These are phyloP conservation scores for Leucosticte australis DNA, from an alignment of 2,113 vertebrate genomes.

Conservation along the genomic window DNA sequence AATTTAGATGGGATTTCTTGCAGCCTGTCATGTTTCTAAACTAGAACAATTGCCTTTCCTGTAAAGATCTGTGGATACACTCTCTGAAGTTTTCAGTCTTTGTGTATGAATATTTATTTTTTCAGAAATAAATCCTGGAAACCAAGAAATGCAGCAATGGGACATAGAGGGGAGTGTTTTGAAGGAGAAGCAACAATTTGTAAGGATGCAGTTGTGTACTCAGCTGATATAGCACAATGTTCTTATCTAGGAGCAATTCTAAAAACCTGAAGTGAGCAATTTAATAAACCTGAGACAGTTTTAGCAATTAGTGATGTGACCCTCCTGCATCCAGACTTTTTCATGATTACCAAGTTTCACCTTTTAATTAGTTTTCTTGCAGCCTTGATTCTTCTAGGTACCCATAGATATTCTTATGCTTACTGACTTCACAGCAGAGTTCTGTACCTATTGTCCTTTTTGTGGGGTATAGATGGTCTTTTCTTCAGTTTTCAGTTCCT, in stretches of 20 bases:
- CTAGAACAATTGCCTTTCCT: background rate
- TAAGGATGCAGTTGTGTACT: background rate
- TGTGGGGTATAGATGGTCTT: background rate
- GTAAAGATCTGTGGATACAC: background rate
- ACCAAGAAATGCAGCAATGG: fast-evolving
- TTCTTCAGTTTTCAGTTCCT: background rate
- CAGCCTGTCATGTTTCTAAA: background rate
- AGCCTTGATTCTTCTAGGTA: background rate
- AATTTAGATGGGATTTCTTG: background rate
- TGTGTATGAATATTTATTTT: background rate
- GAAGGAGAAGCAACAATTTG: background rate
- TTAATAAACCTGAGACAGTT: background rate
- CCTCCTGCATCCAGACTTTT: background rate
- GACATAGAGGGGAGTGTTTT: background rate
- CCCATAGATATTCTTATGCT: background rate
- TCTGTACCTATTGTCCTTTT: background rate
- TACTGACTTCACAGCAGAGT: background rate
- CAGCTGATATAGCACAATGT: background rate
- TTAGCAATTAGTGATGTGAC: background rate
- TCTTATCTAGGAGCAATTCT: background rate
- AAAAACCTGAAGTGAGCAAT: background rate
- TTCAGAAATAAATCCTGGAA: background rate
- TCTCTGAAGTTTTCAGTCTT: background rate
- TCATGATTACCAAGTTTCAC: background rate
- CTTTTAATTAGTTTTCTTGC: background rate